Percentiles rank a stretch among this genome's conserved stretches.
Evolutionary conservation across 2,797 vertebrate species (phyloP).

Genomic region (Enteromius paludinosus): DNA sequence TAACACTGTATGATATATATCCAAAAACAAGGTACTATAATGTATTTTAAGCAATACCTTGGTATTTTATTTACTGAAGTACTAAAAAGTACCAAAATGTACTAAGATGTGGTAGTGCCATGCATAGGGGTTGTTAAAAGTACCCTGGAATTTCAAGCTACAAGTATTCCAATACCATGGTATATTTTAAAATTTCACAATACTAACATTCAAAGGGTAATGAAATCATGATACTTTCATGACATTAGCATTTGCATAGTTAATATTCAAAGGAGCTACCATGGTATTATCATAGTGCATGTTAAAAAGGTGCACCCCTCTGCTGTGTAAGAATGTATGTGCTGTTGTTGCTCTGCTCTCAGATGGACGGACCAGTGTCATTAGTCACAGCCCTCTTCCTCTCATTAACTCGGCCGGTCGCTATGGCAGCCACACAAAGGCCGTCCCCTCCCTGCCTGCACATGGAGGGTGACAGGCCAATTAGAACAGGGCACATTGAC

Average conservation of each 20-base stretch:
- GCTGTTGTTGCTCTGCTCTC: conserved; percentile 73
- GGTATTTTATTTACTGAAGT: not conserved
- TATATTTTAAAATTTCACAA: not conserved
- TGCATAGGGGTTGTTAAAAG: not conserved
- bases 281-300: not conserved
- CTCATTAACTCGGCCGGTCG: conserved; percentile 81
- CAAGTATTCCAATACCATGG: not conserved
- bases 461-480: conserved; percentile 80
- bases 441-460: conserved; percentile 64
- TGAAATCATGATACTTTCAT: not conserved
- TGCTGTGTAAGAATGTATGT: conserved; percentile 61
- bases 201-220: not conserved
- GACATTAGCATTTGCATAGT: not conserved
- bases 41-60: not conserved
- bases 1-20: not conserved
- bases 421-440: conserved; percentile 82
- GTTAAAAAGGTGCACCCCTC: not conserved
- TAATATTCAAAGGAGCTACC: not conserved
- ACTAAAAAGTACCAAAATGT: not conserved
- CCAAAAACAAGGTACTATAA: not conserved
- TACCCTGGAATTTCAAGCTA: not conserved
- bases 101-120: not conserved
- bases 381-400: conserved; percentile 80
- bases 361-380: conserved; percentile 81
- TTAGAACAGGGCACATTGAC: conserved; percentile 79